These are phyloP conservation scores for Polypedilum pembai DNA, from an alignment of 1,140 invertebrate species.

Conservation along the genomic window DNA sequence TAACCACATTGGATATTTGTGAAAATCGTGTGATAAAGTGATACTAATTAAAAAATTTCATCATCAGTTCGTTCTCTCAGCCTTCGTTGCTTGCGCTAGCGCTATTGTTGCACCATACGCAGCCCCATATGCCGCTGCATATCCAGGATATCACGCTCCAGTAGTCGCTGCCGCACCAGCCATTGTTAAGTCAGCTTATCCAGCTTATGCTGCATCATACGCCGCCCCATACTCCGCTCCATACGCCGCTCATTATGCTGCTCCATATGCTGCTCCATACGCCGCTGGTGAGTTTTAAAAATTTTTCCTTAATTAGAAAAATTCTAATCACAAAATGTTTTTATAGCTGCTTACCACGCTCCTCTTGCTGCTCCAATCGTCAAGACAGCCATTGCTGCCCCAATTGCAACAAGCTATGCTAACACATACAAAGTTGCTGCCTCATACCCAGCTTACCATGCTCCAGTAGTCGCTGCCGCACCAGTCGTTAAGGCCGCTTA, in stretches of 20 bases:
- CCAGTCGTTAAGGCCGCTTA: conserved; percentile 36
- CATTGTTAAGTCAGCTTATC: conserved; percentile 32
- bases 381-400: conserved; percentile 39
- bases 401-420: conserved; percentile 49
- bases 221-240: background rate
- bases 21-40: background rate
- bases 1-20: background rate
- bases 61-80: conserved; percentile 21
- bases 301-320: background rate
- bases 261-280: background rate
- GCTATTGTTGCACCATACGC: conserved; percentile 20
- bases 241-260: background rate
- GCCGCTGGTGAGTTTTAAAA: background rate
- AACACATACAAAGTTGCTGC: conserved; percentile 50
- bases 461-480: conserved; percentile 34
- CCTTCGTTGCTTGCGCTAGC: background rate
- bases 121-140: background rate
- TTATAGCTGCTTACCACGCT: conserved; percentile 30
- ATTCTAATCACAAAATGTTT: background rate
- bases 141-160: background rate
- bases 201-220: background rate
- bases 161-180: background rate
- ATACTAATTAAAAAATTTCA: background rate
- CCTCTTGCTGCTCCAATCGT: conserved; percentile 40
- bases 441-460: conserved; percentile 38